phyloP scores from a whole-genome alignment of 1,140 invertebrate species.

The Halyomorpha halys region DNA sequence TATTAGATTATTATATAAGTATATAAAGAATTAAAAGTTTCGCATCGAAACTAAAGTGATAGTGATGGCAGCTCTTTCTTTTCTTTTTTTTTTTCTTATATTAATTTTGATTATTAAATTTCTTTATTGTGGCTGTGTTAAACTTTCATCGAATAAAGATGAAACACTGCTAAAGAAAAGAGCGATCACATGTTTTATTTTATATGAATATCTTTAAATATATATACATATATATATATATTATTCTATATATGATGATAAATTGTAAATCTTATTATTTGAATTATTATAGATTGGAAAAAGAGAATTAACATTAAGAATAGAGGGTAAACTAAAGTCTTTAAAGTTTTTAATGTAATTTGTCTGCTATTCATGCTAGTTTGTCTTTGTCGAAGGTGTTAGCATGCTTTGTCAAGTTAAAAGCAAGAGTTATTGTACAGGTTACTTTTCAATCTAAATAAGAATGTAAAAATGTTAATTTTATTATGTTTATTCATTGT shows the following conservation, averaged over 20 bases:
- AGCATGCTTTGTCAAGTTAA: slow-evolving; percentile 8
- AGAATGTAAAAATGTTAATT: too few relatives aligned
- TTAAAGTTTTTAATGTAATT: slow-evolving; percentile 5
- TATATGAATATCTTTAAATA: background rate
- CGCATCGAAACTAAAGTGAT: slow-evolving; percentile 14
- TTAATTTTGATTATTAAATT: background rate
- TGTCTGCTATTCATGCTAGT: slow-evolving; percentile 14
- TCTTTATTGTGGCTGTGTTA: slow-evolving; percentile 3
- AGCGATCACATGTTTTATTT: slow-evolving; percentile 14
- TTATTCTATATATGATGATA: background rate
- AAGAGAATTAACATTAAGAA: slow-evolving; percentile 1
- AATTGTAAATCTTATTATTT: background rate
- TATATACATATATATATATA: slow-evolving; percentile 1
- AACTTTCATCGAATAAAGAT: slow-evolving; percentile 7
- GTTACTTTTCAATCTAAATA: background rate
- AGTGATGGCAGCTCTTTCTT: slow-evolving; percentile 13
- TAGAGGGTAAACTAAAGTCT: background rate
- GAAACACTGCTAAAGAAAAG: slow-evolving; percentile 17
- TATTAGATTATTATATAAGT: slow-evolving; percentile 16
- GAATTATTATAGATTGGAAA: slow-evolving; percentile 5
- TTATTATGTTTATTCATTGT: too few relatives aligned
- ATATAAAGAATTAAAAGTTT: slow-evolving; percentile 8
- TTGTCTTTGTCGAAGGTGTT: slow-evolving; percentile 5
- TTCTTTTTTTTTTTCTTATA: background rate
- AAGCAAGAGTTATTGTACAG: slow-evolving; percentile 8